A percentile compares a stretch with the other conserved stretches of the same genome.
These are phyloP conservation scores for Hirudo medicinalis DNA, from an alignment of 1,140 invertebrate species.

Conservation along the genomic window DNA sequence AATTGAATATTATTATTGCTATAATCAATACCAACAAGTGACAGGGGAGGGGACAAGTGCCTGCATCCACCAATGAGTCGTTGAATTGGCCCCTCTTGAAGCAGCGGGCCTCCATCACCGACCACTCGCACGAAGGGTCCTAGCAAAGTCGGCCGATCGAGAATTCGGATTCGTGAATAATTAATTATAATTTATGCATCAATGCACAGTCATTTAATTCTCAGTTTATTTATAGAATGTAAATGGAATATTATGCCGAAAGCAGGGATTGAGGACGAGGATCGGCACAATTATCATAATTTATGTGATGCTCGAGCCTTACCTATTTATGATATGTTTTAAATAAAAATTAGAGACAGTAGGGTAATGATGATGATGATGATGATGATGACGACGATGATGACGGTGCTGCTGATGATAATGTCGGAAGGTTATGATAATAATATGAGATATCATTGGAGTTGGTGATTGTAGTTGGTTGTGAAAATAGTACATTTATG, in stretches of 20 bases:
- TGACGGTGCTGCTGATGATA: too few relatives aligned
- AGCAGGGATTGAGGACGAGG: background rate
- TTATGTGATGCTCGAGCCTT: too few relatives aligned
- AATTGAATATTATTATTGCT: too few relatives aligned
- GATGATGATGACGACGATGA: too few relatives aligned
- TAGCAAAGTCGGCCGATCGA: constrained; percentile 19
- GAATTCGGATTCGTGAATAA: background rate
- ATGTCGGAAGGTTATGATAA: too few relatives aligned
- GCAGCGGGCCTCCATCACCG: constrained; percentile 67
- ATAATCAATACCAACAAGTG: constrained; percentile 19
- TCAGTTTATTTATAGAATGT: too few relatives aligned
- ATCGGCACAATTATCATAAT: background rate
- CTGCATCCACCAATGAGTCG: constrained; percentile 27
- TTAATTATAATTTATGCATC: background rate
- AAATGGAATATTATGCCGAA: background rate
- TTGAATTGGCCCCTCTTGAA: constrained; percentile 55
- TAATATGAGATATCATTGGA: background rate
- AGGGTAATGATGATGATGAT: background rate
- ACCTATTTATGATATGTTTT: background rate
- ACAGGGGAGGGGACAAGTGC: constrained; percentile 35
- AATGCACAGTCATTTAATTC: too few relatives aligned
- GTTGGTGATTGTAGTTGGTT: too few relatives aligned
- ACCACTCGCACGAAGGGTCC: constrained; percentile 66
- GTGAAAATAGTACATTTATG: too few relatives aligned
- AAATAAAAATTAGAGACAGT: background rate